A percentile compares a stretch with the other conserved stretches of the same genome.
Evolutionary conservation across 2,797 vertebrate genomes (phyloP).

Genomic region (Xenops minutus): DNA sequence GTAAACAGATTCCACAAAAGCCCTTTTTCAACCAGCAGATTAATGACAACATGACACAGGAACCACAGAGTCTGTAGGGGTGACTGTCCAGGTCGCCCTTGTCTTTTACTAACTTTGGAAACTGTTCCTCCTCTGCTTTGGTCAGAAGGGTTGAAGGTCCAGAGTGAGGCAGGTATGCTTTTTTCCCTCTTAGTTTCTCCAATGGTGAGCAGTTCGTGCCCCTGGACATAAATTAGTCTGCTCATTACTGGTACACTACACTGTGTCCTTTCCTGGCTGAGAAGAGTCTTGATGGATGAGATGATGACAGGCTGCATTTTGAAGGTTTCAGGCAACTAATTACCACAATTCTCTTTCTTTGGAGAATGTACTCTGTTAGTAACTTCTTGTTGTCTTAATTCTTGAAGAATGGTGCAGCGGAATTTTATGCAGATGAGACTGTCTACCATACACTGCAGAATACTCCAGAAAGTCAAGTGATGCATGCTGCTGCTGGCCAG

Average conservation of each 20-base stretch:
- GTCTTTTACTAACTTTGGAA: not conserved
- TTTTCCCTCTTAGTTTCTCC: not conserved
- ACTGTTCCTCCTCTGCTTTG: not conserved
- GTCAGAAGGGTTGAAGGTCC: not conserved
- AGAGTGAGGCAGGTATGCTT: not conserved
- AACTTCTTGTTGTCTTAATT: not conserved
- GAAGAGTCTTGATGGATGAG: not conserved
- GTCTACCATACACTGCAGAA: conserved; percentile 61
- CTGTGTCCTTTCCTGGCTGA: not conserved
- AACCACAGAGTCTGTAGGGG: not conserved
- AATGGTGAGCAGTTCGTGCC: not conserved
- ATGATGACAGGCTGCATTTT: not conserved
- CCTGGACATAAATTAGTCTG: not conserved
- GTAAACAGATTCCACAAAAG: not conserved
- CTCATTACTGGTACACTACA: not conserved
- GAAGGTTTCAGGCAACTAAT: not conserved
- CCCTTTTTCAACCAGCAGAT: not conserved
- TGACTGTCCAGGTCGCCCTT: not conserved
- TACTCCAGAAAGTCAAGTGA: conserved; percentile 73
- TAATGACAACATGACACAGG: fast-evolving
- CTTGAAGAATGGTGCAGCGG: conserved; percentile 59
- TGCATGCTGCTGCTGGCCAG: conserved; percentile 69
- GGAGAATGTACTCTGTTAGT: not conserved
- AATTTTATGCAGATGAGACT: conserved; percentile 62
- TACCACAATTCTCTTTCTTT: not conserved